Conservation (phyloP, 2,888 invertebrate genomes). For the Stictocephala bisonia region DNA sequence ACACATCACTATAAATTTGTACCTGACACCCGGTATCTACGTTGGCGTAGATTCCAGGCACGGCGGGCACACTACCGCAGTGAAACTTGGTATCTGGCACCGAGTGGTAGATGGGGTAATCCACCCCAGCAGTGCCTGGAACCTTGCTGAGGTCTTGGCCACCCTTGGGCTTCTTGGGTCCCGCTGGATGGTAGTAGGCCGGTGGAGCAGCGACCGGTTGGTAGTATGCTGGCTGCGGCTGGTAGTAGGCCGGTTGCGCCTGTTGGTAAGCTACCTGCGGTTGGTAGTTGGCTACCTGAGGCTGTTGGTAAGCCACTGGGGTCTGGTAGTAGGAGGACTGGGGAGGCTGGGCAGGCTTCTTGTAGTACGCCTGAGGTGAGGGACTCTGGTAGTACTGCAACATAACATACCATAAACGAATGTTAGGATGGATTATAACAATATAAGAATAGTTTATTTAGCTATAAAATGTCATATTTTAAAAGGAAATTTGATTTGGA, state of each 20-base stretch:
- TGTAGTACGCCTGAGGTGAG: conserved; percentile 21
- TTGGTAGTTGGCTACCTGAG: not conserved
- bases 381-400: conserved; percentile 23
- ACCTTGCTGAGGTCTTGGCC: conserved; percentile 83
- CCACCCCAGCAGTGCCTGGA: conserved; percentile 82
- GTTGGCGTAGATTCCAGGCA: conserved; percentile 92
- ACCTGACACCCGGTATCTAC: conserved; percentile 90
- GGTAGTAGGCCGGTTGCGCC: not conserved
- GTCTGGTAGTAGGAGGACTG: conserved; percentile 20
- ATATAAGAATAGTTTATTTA: too few species aligned
- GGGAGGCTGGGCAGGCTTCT: not conserved
- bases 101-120: conserved; percentile 82
- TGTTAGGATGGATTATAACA: too few species aligned
- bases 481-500: too few species aligned
- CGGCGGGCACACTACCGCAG: conserved; percentile 80
- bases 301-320: not conserved
- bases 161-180: conserved; percentile 65
- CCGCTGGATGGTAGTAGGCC: conserved; percentile 32
- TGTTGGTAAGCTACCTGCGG: not conserved
- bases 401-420: too few species aligned
- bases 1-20: conserved; percentile 43
- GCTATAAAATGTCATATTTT: too few species aligned
- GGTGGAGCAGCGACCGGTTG: conserved; percentile 24
- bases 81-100: conserved; percentile 85
- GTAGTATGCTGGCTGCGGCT: conserved; percentile 8